These are phyloP conservation scores for Myzus persicae DNA, from an alignment of 1,140 invertebrate genomes.

Conservation along the genomic window DNA sequence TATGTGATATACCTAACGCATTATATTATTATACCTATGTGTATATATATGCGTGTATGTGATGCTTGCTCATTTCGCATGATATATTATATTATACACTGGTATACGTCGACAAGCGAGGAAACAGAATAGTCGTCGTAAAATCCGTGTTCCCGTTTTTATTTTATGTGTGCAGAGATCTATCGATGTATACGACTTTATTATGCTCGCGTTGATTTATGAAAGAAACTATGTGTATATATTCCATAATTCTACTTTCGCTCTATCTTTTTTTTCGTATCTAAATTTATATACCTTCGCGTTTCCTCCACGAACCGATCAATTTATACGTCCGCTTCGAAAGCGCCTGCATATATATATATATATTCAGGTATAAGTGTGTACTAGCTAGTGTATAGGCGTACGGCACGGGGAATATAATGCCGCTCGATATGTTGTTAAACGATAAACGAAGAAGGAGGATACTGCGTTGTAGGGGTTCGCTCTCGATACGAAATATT, in stretches of 20 bases:
- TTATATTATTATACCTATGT: background rate
- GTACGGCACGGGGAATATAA: background rate
- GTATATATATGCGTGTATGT: background rate
- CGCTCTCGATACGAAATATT: background rate
- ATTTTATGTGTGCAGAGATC: background rate
- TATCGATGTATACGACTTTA: background rate
- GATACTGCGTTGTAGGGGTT: background rate
- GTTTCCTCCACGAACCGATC: conserved; percentile 9
- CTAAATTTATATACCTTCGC: background rate
- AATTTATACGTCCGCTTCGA: background rate
- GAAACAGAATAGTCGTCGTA: background rate
- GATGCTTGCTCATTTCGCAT: background rate
- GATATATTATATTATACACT: background rate
- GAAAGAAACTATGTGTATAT: conserved; percentile 18
- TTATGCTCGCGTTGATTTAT: conserved; percentile 20
- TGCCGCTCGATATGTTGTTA: background rate
- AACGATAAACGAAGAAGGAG: background rate
- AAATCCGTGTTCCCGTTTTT: background rate
- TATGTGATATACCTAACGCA: background rate
- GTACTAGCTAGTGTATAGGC: too few relatives aligned
- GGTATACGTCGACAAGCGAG: background rate
- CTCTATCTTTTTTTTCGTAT: background rate
- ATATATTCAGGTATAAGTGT: background rate
- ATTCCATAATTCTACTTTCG: conserved; percentile 28
- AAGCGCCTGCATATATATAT: background rate